phyloP scores from a whole-genome alignment of 2,797 vertebrate species.

The Staurois parvus region DNA sequence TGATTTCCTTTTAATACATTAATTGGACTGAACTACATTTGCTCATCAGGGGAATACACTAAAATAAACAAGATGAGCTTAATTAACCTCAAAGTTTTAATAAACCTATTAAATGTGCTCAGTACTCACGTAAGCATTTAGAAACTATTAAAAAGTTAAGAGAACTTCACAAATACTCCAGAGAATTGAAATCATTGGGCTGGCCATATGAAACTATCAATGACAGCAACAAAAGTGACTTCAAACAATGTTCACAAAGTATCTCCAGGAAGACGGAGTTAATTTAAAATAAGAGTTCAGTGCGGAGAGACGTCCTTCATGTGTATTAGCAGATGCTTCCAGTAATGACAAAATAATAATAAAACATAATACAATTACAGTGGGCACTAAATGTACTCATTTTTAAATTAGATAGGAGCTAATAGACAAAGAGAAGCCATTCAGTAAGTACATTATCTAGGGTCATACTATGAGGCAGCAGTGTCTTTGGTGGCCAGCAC shows the following conservation, averaged over 20 bases:
- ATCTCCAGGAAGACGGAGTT: background rate
- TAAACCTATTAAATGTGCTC: background rate
- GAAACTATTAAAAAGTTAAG: background rate
- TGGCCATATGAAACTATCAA: background rate
- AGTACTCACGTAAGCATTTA: background rate
- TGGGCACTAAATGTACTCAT: no score
- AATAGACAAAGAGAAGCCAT: background rate
- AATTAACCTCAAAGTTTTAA: background rate
- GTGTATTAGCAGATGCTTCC: background rate
- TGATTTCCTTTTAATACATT: background rate
- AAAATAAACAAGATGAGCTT: slow-evolving; percentile 2
- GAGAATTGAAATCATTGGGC: background rate
- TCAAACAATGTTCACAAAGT: background rate
- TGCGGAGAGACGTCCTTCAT: background rate
- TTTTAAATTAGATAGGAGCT: no score
- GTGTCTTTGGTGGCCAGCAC: no score
- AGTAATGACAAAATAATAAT: background rate
- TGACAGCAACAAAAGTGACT: background rate
- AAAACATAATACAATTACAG: background rate
- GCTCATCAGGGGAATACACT: background rate
- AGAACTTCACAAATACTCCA: background rate
- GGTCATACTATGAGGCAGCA: no score
- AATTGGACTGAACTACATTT: slow-evolving; percentile 5
- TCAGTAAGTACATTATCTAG: no score
- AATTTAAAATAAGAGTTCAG: background rate